phyloP scores from a whole-genome alignment of 2,113 vertebrate genomes.

The Platichthys stellatus region DNA sequence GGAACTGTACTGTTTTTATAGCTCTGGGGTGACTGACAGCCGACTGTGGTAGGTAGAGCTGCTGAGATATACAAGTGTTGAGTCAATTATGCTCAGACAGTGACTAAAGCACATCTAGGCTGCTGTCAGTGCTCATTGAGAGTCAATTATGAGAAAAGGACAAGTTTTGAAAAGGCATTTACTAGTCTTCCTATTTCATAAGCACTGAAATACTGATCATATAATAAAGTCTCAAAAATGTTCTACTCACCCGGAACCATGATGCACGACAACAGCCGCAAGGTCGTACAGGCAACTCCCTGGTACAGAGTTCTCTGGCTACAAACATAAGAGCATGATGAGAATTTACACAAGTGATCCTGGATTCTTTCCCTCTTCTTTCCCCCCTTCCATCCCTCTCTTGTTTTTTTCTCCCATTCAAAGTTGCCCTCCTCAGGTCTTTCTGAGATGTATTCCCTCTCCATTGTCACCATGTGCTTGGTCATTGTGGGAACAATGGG shows the following conservation, averaged over 20 bases:
- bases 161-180: no score
- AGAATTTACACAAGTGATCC: conserved; percentile 2
- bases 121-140: not conserved
- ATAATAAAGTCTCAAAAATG: not conserved
- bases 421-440: not conserved
- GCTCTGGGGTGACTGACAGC: not conserved
- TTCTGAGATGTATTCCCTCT: no score
- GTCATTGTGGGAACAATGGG: no score
- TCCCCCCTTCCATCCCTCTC: not conserved
- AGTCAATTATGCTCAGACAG: not conserved
- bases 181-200: no score
- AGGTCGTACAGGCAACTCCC: conserved; percentile 94
- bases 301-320: conserved; percentile 92
- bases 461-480: no score
- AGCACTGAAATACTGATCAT: not conserved
- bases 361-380: not conserved
- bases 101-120: not conserved
- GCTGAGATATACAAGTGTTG: not conserved
- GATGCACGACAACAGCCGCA: conserved; percentile 95
- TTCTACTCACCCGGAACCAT: conserved; percentile 94
- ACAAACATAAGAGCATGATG: conserved; percentile 22
- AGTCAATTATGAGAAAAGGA: not conserved
- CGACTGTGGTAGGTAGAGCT: not conserved
- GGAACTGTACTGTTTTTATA: conserved; percentile 18
- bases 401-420: not conserved